These are phyloP conservation scores for Dexiosoma caninum DNA, from an alignment of 2,888 invertebrate genomes.

Conservation along the genomic window DNA sequence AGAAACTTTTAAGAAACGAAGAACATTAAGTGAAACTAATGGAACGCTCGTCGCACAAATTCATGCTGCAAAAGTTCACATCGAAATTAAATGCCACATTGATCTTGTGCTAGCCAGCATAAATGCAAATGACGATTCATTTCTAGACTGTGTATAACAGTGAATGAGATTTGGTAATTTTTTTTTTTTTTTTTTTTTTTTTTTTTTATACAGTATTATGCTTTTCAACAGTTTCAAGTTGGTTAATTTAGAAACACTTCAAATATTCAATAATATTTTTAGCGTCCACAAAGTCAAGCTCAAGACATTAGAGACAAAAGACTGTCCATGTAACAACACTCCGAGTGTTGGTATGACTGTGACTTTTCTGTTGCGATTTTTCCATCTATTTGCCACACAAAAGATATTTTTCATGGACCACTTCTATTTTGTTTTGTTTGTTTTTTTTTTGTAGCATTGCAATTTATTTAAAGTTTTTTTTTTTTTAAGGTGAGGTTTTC, in stretches of 20 bases:
- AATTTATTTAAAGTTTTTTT: background rate
- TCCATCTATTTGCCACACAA: slow-evolving; percentile 4
- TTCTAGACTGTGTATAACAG: too few species aligned
- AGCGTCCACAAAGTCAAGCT: slow-evolving; percentile 71
- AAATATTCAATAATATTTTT: too few species aligned
- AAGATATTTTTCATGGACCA: slow-evolving; percentile 38
- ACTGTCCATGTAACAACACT: background rate
- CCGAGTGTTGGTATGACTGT: background rate
- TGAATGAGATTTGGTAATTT: too few species aligned
- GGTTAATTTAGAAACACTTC: background rate
- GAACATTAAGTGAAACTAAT: slow-evolving; percentile 34
- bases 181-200: background rate
- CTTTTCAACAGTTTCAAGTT: background rate
- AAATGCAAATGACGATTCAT: too few species aligned
- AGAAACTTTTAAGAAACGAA: slow-evolving; percentile 1
- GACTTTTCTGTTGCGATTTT: background rate
- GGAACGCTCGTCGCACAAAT: slow-evolving; percentile 29
- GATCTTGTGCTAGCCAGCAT: slow-evolving; percentile 73
- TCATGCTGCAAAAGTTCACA: slow-evolving; percentile 24
- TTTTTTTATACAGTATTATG: background rate
- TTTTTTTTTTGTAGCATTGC: slow-evolving; percentile 1
- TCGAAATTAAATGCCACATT: slow-evolving; percentile 65
- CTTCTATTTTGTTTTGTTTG: too few species aligned
- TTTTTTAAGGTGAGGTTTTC: slow-evolving; percentile 11
- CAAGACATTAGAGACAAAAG: too few species aligned